Evolutionary conservation across 23 tunicate genomes (phyloP).

Genomic region (Pegea sp.): DNA sequence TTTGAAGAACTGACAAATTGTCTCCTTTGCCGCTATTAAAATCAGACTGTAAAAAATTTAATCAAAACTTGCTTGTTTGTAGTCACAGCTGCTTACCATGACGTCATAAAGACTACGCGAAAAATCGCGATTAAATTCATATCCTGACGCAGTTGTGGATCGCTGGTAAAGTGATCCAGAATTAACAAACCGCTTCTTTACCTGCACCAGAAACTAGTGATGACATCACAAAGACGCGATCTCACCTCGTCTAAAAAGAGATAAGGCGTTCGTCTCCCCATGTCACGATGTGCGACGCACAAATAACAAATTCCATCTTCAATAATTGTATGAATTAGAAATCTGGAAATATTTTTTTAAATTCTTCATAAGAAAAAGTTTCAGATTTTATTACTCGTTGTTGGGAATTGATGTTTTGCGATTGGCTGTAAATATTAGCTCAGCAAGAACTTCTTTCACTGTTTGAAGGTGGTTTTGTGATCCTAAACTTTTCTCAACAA

Average conservation of each 20-base stretch:
- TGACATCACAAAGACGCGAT: no score
- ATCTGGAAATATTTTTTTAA: slow-evolving; percentile 2
- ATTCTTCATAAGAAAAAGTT: no score
- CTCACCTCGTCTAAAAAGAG: slow-evolving; percentile 48
- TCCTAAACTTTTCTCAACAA: neutral
- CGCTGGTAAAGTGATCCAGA: slow-evolving; percentile 25
- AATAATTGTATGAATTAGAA: slow-evolving; percentile 41
- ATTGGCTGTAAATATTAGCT: no score
- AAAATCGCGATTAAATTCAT: slow-evolving; percentile 66
- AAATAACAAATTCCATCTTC: slow-evolving; percentile 39
- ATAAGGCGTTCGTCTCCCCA: slow-evolving; percentile 63
- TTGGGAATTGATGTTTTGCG: no score
- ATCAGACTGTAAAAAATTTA: slow-evolving; percentile 37
- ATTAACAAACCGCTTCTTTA: slow-evolving; percentile 19
- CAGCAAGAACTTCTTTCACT: no score
- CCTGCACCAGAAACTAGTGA: slow-evolving; percentile 12
- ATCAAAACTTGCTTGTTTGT: neutral
- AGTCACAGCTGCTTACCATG: slow-evolving; percentile 18
- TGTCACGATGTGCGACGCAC: slow-evolving; percentile 53
- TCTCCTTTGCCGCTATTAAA: slow-evolving; percentile 77
- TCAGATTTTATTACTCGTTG: no score
- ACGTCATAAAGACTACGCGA: slow-evolving; percentile 12
- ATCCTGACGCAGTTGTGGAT: slow-evolving; percentile 23
- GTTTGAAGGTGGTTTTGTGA: neutral
- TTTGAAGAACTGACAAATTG: slow-evolving; percentile 37